Evolutionary conservation across 92 coral and sea anemone species (phyloP), one percentile per base, ranked within the genome.

Genomic region (Porites rus): DNA sequence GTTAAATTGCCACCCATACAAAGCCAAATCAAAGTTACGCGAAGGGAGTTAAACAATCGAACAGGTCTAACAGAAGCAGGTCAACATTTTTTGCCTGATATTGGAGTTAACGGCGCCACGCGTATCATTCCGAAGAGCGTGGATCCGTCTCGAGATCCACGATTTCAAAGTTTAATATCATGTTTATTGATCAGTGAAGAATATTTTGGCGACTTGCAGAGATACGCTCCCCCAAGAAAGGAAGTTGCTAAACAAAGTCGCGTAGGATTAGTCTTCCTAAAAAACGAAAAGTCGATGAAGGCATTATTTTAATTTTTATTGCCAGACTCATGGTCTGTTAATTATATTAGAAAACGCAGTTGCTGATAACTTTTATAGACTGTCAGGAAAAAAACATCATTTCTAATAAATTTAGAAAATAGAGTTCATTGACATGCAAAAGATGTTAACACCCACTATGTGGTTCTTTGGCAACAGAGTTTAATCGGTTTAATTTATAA

Each of bases 141-240:
- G 11, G 91, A 87, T 0, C 95, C 97, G 17, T 88, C 90, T 8
- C 76, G 86, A 25, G 97, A 94, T 74, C 95, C 97, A 53, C 67
- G 97, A 38, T 94, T 94, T 77, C 80, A 89, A 66, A 78, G 93
- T 12, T 74, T 94, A 18, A 72, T 94, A 65, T 94, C 97, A 25
- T 87, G 90, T 6, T 71, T 94, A 16, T 78, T 94, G 72, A 81
- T 78, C 7, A 79, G 85, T 28, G 88, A 90, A 9, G 79, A 70
- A 53, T 87, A 79, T 31, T 87, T 79, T 77, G 93, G 95, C 7
- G 89, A 89, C 74, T 69, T 92, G 60, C 95, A 92, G 69, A 76
- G 95, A 51, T 92, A 65, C 77, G 97, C 95, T 3, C 95, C 92
- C 7, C 80, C 79, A 62, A 63, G 59, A 22, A 83, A 74, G 64